Conservation (phyloP, 1,140 invertebrate genomes). For the Pogonus chalceus region DNA sequence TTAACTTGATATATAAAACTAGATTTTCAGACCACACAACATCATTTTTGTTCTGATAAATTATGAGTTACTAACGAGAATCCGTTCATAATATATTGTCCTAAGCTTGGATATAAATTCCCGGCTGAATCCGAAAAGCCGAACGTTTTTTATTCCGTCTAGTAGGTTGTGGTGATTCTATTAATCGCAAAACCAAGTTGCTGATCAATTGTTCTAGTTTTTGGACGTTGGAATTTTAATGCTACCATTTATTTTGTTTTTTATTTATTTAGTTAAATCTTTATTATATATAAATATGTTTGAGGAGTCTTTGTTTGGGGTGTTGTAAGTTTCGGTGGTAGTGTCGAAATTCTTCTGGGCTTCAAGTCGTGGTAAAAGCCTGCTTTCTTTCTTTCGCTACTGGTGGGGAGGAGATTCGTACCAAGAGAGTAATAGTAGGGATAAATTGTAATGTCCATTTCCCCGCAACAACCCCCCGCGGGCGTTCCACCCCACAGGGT, state of each 20-base stretch:
- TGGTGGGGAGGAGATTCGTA: neutral
- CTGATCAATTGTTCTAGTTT: too few species aligned
- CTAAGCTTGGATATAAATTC: neutral
- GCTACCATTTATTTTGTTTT: too few species aligned
- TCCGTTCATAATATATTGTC: neutral
- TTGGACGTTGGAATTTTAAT: too few species aligned
- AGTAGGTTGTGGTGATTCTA: neutral
- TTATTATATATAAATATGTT: too few species aligned
- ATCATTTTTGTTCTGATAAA: neutral
- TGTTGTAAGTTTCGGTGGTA: too few species aligned
- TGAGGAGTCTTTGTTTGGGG: too few species aligned
- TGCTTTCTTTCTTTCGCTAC: neutral
- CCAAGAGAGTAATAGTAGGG: constrained; percentile 2
- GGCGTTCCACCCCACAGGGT: neutral
- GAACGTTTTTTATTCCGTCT: neutral
- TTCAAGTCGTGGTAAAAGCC: neutral
- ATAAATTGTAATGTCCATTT: constrained; percentile 7
- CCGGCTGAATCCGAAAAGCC: neutral
- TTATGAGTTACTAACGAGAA: neutral
- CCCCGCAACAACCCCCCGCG: constrained; percentile 1
- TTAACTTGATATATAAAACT: too few species aligned
- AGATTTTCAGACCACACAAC: neutral
- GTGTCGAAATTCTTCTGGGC: neutral
- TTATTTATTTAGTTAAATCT: too few species aligned
- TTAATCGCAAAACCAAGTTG: neutral